Evolutionary conservation across 2,888 invertebrate species (phyloP).

Genomic region (Carabus problematicus): DNA sequence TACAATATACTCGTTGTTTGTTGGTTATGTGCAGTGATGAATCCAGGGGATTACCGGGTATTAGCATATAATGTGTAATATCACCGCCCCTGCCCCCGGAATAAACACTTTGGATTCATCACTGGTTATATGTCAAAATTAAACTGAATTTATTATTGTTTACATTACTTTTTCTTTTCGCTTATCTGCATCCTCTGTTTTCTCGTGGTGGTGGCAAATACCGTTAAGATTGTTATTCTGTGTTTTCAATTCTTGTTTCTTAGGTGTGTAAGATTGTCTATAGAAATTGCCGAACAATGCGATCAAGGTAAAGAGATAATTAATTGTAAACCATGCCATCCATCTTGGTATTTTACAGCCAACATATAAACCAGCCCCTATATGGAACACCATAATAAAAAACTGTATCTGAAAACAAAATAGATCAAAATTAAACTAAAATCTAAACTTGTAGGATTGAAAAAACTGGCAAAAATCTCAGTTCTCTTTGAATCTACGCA

Average conservation of each 20-base stretch:
- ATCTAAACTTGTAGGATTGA: too few relatives aligned
- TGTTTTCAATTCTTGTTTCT: neutral
- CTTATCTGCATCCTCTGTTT: constrained; percentile 41
- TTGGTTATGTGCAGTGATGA: too few relatives aligned
- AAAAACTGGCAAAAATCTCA: too few relatives aligned
- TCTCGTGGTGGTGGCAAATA: constrained; percentile 37
- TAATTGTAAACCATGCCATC: constrained; percentile 47
- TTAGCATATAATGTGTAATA: too few relatives aligned
- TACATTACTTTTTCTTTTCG: constrained; percentile 6
- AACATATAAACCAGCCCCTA: constrained; percentile 40
- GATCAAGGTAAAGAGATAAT: constrained; percentile 46
- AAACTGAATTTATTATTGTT: constrained; percentile 2
- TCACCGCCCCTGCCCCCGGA: too few relatives aligned
- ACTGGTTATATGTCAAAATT: constrained; percentile 5
- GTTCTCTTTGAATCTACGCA: too few relatives aligned
- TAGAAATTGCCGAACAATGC: constrained; percentile 47
- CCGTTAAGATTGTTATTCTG: neutral
- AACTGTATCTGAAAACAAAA: constrained; percentile 47
- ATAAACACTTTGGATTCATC: too few relatives aligned
- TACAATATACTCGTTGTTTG: too few relatives aligned
- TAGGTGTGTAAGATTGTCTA: constrained; percentile 43
- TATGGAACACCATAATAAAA: constrained; percentile 45
- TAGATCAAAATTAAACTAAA: neutral
- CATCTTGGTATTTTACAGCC: constrained; percentile 46
- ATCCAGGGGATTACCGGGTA: too few relatives aligned